Evolutionary conservation across 2,113 vertebrate genomes (phyloP).

Genomic region (Chamaea fasciata): DNA sequence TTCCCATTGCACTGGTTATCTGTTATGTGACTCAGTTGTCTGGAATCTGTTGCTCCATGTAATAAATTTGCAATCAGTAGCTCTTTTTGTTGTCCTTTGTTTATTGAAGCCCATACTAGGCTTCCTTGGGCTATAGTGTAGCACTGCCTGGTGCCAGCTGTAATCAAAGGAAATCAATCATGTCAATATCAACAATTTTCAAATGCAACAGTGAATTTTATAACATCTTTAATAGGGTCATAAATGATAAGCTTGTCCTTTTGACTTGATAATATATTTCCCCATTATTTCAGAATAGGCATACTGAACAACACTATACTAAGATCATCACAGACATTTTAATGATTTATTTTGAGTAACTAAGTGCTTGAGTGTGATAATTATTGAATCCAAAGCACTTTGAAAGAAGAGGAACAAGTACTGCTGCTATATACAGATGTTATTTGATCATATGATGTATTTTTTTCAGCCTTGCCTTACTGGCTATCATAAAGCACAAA

Average conservation of each 20-base stretch:
- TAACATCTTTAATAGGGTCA: background rate
- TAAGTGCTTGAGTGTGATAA: background rate
- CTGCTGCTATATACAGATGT: background rate
- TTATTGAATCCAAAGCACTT: background rate
- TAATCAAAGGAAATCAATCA: background rate
- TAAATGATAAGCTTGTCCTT: background rate
- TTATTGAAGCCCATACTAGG: background rate
- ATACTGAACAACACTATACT: background rate
- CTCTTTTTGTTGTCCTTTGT: background rate
- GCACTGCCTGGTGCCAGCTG: background rate
- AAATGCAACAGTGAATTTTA: background rate
- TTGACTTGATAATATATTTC: background rate
- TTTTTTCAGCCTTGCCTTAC: background rate
- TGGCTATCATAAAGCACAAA: background rate
- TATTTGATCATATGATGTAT: background rate
- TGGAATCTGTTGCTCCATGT: constrained; percentile 5
- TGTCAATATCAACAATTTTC: background rate
- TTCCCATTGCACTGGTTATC: background rate
- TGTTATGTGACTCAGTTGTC: background rate
- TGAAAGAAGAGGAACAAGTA: background rate
- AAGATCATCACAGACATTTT: background rate
- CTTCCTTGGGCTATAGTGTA: background rate
- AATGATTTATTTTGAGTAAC: background rate
- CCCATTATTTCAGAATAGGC: background rate
- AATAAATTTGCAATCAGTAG: constrained; percentile 64